Evolutionary conservation across 2,797 vertebrate species (phyloP).

Genomic region (Cryptoblepharus egeriae): DNA sequence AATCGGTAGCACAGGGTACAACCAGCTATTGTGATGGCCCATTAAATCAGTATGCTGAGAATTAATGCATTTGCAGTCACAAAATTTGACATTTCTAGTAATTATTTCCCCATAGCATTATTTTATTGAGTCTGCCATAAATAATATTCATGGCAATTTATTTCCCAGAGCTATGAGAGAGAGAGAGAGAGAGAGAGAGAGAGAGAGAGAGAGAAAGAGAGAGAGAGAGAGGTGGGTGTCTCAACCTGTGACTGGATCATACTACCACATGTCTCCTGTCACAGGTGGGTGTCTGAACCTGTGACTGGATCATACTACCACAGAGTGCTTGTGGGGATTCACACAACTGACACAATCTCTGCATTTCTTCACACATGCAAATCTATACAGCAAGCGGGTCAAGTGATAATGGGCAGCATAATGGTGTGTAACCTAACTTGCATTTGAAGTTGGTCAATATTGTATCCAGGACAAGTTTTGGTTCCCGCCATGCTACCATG

Average conservation of each 20-base stretch:
- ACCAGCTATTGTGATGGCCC: conserved; percentile 67
- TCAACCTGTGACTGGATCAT: too few relatives aligned
- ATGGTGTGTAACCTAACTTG: too few relatives aligned
- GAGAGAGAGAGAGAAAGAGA: conserved; percentile 57
- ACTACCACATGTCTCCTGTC: too few relatives aligned
- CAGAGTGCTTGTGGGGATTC: too few relatives aligned
- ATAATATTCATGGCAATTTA: conserved; percentile 75
- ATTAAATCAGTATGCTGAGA: conserved; percentile 72
- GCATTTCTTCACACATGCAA: background rate
- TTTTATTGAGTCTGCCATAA: conserved; percentile 81
- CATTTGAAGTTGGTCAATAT: too few relatives aligned
- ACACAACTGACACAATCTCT: too few relatives aligned
- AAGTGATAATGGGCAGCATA: too few relatives aligned
- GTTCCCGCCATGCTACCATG: too few relatives aligned
- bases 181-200: background rate
- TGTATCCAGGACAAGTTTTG: too few relatives aligned
- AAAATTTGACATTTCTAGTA: conserved; percentile 79
- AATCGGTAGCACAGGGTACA: conserved; percentile 62
- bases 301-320: too few relatives aligned
- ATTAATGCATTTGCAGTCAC: conserved; percentile 79
- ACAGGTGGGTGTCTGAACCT: too few relatives aligned
- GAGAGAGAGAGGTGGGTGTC: conserved; percentile 19
- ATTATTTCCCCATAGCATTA: conserved; percentile 79
- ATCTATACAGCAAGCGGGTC: too few relatives aligned
- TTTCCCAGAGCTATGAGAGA: conserved; percentile 50